phyloP scores from a whole-genome alignment of 1,140 invertebrate species.

The Heliothis subflexa region DNA sequence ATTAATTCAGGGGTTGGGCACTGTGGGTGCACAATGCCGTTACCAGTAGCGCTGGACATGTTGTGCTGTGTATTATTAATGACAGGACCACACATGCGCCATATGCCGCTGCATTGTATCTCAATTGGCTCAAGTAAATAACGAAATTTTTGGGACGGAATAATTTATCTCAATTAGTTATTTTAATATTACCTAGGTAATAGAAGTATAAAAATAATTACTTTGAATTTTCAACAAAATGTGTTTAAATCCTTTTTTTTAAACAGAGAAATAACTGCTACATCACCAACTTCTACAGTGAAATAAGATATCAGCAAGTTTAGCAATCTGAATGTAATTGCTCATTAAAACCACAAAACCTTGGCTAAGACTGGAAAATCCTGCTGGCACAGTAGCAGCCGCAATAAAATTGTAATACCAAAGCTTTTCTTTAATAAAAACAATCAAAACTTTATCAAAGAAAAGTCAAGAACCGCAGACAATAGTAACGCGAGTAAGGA shows the following conservation, averaged over 20 bases:
- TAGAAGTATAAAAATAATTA: no score
- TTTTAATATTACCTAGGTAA: no score
- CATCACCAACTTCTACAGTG: no score
- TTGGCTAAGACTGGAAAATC: slow-evolving; percentile 5
- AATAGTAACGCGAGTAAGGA: slow-evolving; percentile 35
- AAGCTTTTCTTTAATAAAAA: slow-evolving; percentile 34
- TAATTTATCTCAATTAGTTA: slow-evolving; percentile 4
- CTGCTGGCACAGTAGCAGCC: not conserved
- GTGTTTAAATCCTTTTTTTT: no score
- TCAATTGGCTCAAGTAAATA: slow-evolving; percentile 25
- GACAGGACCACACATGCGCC: slow-evolving; percentile 51
- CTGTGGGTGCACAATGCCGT: slow-evolving; percentile 57
- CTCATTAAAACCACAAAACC: slow-evolving; percentile 8
- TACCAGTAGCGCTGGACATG: slow-evolving; percentile 61
- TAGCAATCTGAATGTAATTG: not conserved
- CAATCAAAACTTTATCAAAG: slow-evolving; percentile 35
- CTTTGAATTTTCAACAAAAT: no score
- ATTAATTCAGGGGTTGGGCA: slow-evolving; percentile 41
- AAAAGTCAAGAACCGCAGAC: slow-evolving; percentile 35
- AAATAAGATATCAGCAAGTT: not conserved
- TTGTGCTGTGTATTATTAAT: slow-evolving; percentile 64
- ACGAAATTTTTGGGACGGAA: slow-evolving; percentile 12
- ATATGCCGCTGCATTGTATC: slow-evolving; percentile 53
- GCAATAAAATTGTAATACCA: slow-evolving; percentile 6
- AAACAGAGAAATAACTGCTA: no score